Percentiles rank a stretch among this genome's conserved stretches.
These are phyloP conservation scores for Drosophila bocki DNA, from an alignment of 1,140 invertebrate species.

Conservation along the genomic window DNA sequence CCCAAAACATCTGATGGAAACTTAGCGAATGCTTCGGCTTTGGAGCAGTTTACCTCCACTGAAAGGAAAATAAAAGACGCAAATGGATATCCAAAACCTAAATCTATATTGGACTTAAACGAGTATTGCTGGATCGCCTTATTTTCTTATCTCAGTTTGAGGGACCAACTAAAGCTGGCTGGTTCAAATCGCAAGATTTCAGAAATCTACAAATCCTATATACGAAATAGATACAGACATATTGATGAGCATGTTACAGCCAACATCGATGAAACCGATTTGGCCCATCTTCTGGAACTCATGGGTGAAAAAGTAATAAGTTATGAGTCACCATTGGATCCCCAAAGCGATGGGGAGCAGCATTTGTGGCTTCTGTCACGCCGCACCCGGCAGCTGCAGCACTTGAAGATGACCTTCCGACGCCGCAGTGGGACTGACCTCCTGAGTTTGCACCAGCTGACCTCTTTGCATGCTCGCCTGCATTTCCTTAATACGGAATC, in stretches of 20 bases:
- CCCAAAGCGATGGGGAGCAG: neutral
- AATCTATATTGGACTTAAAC: neutral
- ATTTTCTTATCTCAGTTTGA: slow-evolving; percentile 28
- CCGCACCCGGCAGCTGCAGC: neutral
- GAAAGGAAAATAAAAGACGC: neutral
- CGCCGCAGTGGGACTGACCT: neutral
- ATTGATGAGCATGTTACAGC: slow-evolving; percentile 6
- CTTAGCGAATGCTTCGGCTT: neutral
- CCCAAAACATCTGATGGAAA: neutral
- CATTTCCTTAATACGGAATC: neutral
- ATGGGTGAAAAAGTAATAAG: slow-evolving; percentile 19
- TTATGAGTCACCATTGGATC: slow-evolving; percentile 33
- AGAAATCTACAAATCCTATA: neutral
- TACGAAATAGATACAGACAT: neutral
- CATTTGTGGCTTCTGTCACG: slow-evolving; percentile 23
- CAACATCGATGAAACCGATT: neutral
- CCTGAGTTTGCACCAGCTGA: neutral
- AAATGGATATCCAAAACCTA: too few species aligned
- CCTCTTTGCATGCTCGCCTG: slow-evolving; percentile 15
- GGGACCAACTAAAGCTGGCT: slow-evolving; percentile 17
- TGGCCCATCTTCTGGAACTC: slow-evolving; percentile 16
- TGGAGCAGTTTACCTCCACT: neutral
- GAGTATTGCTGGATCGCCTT: slow-evolving; percentile 2
- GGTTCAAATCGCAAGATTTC: neutral
- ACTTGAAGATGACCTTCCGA: slow-evolving; percentile 19